Conservation (phyloP, 2,888 invertebrate species). For the Eumerus sabulonum region DNA sequence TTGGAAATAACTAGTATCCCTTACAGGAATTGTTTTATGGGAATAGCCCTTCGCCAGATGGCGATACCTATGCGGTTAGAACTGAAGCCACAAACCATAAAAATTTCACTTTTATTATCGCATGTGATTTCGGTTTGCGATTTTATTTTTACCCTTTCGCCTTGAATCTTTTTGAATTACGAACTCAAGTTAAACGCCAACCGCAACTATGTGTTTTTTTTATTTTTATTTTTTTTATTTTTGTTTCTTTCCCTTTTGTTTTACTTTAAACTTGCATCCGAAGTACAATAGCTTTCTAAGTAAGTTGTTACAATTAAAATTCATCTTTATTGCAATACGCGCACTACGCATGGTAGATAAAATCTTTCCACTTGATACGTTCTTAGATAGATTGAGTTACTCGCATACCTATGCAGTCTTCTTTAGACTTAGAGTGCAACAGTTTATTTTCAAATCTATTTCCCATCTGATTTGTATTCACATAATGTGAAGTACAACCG, state of each 20-base stretch:
- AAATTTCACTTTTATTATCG: slow-evolving; percentile 44
- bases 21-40: slow-evolving; percentile 8
- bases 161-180: slow-evolving; percentile 36
- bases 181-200: slow-evolving; percentile 54
- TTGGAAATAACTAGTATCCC: slow-evolving; percentile 21
- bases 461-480: slow-evolving; percentile 62
- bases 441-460: slow-evolving; percentile 21
- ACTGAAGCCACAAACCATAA: slow-evolving; percentile 60
- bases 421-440: slow-evolving; percentile 25
- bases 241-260: slow-evolving; percentile 9
- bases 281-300: slow-evolving; percentile 35
- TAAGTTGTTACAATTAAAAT: slow-evolving; percentile 61
- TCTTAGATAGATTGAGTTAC: slow-evolving; percentile 36
- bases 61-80: slow-evolving; percentile 60
- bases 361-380: not conserved
- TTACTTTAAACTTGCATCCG: slow-evolving; percentile 48
- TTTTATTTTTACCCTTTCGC: slow-evolving; percentile 22
- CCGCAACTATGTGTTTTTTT: slow-evolving; percentile 54
- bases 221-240: slow-evolving; percentile 10
- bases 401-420: slow-evolving; percentile 51
- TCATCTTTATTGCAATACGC: slow-evolving; percentile 49
- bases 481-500: slow-evolving; percentile 59
- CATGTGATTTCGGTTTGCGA: slow-evolving; percentile 38
- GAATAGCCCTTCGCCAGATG: slow-evolving; percentile 51
- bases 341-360: slow-evolving; percentile 2